Base-by-base conservation (phyloP, 2,797 vertebrate species). In the Urosaurus nigricauda region DNA sequence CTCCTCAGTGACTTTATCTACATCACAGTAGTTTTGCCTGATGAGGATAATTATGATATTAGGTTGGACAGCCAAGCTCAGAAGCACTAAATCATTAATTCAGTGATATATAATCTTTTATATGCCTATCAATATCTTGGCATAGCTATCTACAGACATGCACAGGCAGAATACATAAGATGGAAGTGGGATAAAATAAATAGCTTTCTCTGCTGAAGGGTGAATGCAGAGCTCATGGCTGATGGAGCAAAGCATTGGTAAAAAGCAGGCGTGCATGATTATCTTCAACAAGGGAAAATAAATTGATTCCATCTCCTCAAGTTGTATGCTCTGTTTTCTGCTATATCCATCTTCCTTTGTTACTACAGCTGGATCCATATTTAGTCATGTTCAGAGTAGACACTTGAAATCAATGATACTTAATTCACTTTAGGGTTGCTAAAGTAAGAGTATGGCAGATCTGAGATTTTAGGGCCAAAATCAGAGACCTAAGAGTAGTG, bases 221-320 rank as follows among this genome's bases (percentile, higher is more conserved):
- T 70, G 91, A 87, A 75, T 16, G 0, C 21, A 37, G n/a, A 83
- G 56, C 71, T 85, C 84, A 2, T 4, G 88, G 47, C 87, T 35
- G 84, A 32, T 37, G 84, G 77, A 91, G 84, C 78, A 89, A 1
- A 1, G 88, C 90, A 1, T 53, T 7, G 4, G 75, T 90, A 77
- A 29, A 83, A 93, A 60, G 56, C 88, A 75, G 87, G 82, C 1
- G 0, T 6, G 29, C 21, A 51, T 63, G 79, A 75, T 84, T 0
- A 0, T 60, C 87, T 79, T 90, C 93, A 90, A 90, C 89, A 77
- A 68, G 53, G 79, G 70, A 78, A 90, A 95, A 94, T 35, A 85
- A 92, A 88, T 40, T 80, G 43, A 74, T 88, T 88, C 56, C 82
- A 89, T 80, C 43, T 56, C 70, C 79, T 35, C 90, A 43, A 85